Evolutionary conservation across 2,113 vertebrate genomes (phyloP).

Genomic region (Neogale vison): DNA sequence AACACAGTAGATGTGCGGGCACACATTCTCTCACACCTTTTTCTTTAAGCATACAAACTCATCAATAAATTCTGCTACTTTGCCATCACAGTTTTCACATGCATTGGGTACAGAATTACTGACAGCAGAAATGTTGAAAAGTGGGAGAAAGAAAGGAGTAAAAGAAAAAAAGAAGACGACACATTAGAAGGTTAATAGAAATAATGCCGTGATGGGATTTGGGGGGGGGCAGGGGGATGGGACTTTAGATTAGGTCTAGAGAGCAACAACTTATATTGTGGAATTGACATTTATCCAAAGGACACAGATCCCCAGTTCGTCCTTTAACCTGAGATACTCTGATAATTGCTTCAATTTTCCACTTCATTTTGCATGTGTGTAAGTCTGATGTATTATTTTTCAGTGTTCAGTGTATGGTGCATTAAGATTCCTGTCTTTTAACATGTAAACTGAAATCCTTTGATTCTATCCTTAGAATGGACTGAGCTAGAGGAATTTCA

Average conservation of each 20-base stretch:
- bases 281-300: not conserved
- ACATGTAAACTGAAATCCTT: slow-evolving; percentile 43
- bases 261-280: not conserved
- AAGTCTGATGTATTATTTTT: slow-evolving; percentile 35
- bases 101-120: not conserved
- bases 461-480: slow-evolving; percentile 34
- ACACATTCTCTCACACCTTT: not conserved
- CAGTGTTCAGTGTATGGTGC: not conserved
- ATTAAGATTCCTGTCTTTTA: not conserved
- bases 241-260: not conserved
- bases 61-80: not conserved
- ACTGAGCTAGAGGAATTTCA: not conserved
- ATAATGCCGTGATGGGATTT: not conserved
- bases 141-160: not conserved
- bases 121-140: not conserved
- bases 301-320: not conserved
- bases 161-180: not conserved
- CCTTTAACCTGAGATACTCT: not conserved
- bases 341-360: slow-evolving; percentile 38
- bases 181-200: not conserved
- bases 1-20: not conserved
- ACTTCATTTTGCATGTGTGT: slow-evolving; percentile 24
- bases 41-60: not conserved
- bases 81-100: not conserved
- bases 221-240: no score